Evolutionary conservation across 2,888 invertebrate genomes (phyloP), one percentile per base, ranked within the genome.

Genomic region (Portevinia maculata): DNA sequence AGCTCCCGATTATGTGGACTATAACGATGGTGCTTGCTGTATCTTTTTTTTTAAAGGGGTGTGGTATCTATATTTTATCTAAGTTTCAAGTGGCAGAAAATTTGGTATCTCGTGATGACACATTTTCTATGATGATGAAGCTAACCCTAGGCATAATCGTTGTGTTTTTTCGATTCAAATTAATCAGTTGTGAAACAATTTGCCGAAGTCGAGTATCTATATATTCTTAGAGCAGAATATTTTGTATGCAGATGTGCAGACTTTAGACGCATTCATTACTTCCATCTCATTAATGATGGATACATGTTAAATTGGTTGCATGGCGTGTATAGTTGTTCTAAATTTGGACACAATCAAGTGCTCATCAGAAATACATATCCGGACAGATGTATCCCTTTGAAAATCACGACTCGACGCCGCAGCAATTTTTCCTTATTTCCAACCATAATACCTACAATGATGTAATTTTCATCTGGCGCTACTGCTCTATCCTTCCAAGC

Each of bases 401-500:
- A 62, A 17, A 17, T 17, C 17, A 41, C 17, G 15, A 15, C 44
- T 8, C 37, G 75, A 60, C 60, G 60, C 46, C 53, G 8, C 8
- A 3, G 15, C 7, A 8, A 30, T 0, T 17, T 46, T 13, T 52
- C n/a, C n/a, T 5, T 52, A 50, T 44, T 44, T n/a, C 13, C 1
- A 21, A 34, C 21, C 28, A 53, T n/a, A n/a, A 4, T 64, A 65
- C 67, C 52, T 60, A 13, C 8, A 46, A 39, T 83, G 55, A 57
- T 65, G 71, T 70, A 67, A 67, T 57, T 57, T 13, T 52, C 37
- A 59, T 62, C 76, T 71, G 83, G 83, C 83, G 83, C 83, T 81
- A 69, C 9, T 57, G 34, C 30, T 15, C 13, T 57, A 44, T 50
- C 59, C 46, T 53, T 52, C 48, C 30, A 50, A 7, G 21, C 8